These are phyloP conservation scores for Rhimphoctona megacephalus DNA, from an alignment of 2,888 invertebrate species.

Conservation along the genomic window DNA sequence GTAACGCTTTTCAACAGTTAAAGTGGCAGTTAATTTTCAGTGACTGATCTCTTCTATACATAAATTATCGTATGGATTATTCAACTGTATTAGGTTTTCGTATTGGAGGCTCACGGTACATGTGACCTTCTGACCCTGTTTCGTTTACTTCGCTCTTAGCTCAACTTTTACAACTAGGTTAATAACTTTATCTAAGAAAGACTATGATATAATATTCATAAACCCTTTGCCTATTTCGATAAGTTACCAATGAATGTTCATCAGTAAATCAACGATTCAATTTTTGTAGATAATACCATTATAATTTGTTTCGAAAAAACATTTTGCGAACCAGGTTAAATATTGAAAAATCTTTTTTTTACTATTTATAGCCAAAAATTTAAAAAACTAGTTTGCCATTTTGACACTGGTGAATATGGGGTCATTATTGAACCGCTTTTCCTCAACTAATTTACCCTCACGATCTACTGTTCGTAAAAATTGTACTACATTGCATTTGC, in stretches of 20 bases:
- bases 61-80: conserved; percentile 6
- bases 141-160: background rate
- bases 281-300: background rate
- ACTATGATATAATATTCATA: background rate
- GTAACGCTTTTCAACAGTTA: background rate
- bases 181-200: background rate
- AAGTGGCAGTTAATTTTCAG: background rate
- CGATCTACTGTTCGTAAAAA: background rate
- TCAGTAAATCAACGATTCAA: background rate
- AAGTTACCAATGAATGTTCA: background rate
- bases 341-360: background rate
- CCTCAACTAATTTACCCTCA: background rate
- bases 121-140: conserved; percentile 21
- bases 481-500: background rate
- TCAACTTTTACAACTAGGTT: background rate
- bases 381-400: no score
- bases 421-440: background rate
- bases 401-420: background rate
- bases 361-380: background rate
- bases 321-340: background rate
- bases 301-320: background rate
- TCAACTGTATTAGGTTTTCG: background rate
- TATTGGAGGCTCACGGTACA: background rate
- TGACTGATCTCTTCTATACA: background rate
- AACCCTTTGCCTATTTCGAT: background rate